Evolutionary conservation across 2,888 invertebrate species (phyloP), one percentile per base, ranked within the genome.

Genomic region (Cylloceria caligata): DNA sequence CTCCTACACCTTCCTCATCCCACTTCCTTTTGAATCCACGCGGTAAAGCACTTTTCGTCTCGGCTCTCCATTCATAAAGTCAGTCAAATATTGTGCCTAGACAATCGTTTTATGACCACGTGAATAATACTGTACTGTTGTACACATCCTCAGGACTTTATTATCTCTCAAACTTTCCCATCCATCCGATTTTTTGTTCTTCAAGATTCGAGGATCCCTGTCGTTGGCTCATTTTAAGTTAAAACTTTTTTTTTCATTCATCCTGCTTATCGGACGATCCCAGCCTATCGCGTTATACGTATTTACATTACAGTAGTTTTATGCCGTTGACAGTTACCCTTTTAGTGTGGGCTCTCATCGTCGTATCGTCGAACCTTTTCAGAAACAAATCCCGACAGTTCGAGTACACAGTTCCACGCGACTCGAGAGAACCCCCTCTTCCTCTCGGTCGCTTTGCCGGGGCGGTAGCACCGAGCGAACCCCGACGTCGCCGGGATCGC

Each of bases 81-180:
- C 85, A 76, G 69, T 72, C 86, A 90, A 90, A 90, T 89, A 90
- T 90, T 90, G 86, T 88, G 87, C 64, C 85, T 85, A 79, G 84
- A 85, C 86, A 87, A 90, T 89, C 89, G 86, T 87, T 88, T 87
- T 84, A 83, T 85, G 75, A 85, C 84, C 78, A 45, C 57, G 67
- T 67, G 49, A 82, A 79, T 78, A 71, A 73, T 52, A 67, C 39
- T 24, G 42, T 42, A 39, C 68, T 34, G 52, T 73, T 73, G 34
- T 34, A n/a, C 60, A 16, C 34, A 34, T 7, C 34, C 34, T 60
- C 19, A 0, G 11, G 19, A 36, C 34, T 36, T 36, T 36, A 60
- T 60, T 60, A 34, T 60, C 60, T 34, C 60, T 2, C 1, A 13
- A n/a, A 7, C 21, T 19, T 34, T 47, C 13, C 55, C 13, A 60